Evolutionary conservation across 2,888 invertebrate genomes (phyloP).

Genomic region (Quadriops clusia): DNA sequence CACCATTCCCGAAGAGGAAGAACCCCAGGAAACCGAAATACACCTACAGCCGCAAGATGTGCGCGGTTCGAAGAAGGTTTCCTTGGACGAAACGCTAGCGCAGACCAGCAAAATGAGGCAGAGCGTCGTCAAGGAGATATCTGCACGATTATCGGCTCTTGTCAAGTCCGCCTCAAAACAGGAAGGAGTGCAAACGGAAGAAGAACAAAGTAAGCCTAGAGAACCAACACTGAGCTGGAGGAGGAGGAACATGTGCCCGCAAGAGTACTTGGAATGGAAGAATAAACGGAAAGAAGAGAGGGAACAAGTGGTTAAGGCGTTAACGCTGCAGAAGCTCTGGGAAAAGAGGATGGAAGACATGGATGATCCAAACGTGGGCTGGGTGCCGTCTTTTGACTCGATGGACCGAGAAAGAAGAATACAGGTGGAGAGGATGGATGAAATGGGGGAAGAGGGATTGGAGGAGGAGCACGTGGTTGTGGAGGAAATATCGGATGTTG

Average conservation of each 20-base stretch:
- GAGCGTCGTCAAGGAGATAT: too few species aligned
- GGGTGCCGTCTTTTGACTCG: conserved; percentile 17
- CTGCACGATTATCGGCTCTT: too few species aligned
- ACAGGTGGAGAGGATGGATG: conserved; percentile 1
- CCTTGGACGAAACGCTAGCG: too few species aligned
- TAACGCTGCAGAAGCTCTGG: conserved; percentile 26
- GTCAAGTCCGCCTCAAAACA: too few species aligned
- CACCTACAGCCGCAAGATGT: too few species aligned
- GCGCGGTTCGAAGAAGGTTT: too few species aligned
- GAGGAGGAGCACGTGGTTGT: background rate
- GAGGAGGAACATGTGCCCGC: too few species aligned
- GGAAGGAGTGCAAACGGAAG: too few species aligned
- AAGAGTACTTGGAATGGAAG: background rate
- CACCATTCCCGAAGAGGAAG: conserved; percentile 1
- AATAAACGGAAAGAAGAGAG: conserved; percentile 1
- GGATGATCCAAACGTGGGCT: conserved; percentile 25
- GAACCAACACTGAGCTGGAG: too few species aligned
- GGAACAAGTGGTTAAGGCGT: conserved; percentile 13
- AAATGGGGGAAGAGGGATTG: conserved; percentile 2
- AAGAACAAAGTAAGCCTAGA: too few species aligned
- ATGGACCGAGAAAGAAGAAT: conserved; percentile 5
- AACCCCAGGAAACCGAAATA: too few species aligned
- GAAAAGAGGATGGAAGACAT: conserved; percentile 25
- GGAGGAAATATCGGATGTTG: conserved; percentile 7
- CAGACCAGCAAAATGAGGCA: too few species aligned